Percentiles rank a stretch among this genome's conserved stretches.
Conservation (phyloP, 92 coral and sea anemone genomes). For the Anthopleura xanthogrammica region DNA sequence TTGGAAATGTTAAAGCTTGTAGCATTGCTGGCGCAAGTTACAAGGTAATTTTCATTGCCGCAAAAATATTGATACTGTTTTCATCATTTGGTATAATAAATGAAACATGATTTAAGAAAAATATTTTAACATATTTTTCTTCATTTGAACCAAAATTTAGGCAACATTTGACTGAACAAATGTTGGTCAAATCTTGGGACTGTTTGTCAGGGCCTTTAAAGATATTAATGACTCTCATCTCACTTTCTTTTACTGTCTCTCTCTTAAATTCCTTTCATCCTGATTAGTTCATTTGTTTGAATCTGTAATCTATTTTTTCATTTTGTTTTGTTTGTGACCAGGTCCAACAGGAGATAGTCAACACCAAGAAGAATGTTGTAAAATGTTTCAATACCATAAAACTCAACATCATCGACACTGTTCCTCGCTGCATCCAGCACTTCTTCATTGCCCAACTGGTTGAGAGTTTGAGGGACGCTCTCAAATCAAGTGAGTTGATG, state of each 20-base stretch:
- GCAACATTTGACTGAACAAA: no score
- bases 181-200: no score
- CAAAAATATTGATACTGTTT: no score
- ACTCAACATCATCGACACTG: constrained; percentile 69
- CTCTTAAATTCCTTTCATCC: no score
- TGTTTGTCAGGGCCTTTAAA: no score
- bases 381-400: constrained; percentile 68
- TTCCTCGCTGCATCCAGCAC: constrained; percentile 76
- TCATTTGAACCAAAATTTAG: no score
- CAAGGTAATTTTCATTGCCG: constrained; percentile 19
- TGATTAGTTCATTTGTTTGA: no score
- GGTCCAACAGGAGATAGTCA: constrained; percentile 57
- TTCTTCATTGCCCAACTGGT: constrained; percentile 68
- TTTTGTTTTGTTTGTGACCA: neutral
- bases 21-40: neutral
- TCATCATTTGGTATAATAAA: no score
- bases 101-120: no score
- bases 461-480: constrained; percentile 51
- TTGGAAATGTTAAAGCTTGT: constrained; percentile 12
- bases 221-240: neutral
- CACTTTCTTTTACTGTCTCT: neutral
- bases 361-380: constrained; percentile 58
- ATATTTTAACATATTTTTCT: no score
- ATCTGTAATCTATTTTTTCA: neutral
- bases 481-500: constrained; percentile 54